Base-by-base conservation (phyloP, 2,888 invertebrate species). In the Latrodectus hesperus region DNA sequence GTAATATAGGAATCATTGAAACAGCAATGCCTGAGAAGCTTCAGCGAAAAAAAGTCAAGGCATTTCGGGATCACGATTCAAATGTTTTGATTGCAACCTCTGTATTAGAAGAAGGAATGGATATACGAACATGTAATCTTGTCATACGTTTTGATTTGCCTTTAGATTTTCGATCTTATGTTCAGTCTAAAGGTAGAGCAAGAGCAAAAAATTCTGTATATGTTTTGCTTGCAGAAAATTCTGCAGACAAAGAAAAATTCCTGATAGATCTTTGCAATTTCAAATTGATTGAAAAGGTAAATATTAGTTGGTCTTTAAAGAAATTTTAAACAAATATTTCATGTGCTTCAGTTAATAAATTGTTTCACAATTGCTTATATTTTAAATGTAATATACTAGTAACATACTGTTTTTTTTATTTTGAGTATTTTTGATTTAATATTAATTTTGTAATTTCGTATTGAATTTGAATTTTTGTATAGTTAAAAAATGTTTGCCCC, bases 41-140 rank as follows among this genome's bases (percentile, higher is more conserved):
- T 10, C 89, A 89, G 52, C 65, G 70, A 22, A 64, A n/a, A 17
- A 67, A 72, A 14, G 22, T 89, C 2, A 53, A 52, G n/a, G 76
- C 95, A 89, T 98, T 98, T 92, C 94, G 98, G 38, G 96, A 96
- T 93, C 96, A 97, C 90, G 97, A 97, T 91, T 96, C 97, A 91
- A 98, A 98, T 92, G 93, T 98, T 8, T 93, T 98, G 68, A 94
- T 98, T 73, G 95, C 97, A 0, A 98, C 98, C 0, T 53, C 26
- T 38, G 95, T 97, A 11, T 92, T 98, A 70, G 98, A 98, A 93
- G 97, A 98, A 92, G 98, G 98, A 80, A 97, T 98, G 88, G 98
- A 98, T 93, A 94, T 98, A 90, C 97, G 97, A 11, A 95, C 97
- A 91, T 99, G 99, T 92, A 98, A 98, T 92, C 93, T 98, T 84